Evolutionary conservation across 2,888 invertebrate genomes (phyloP).

Genomic region (Platycnemis pennipes): DNA sequence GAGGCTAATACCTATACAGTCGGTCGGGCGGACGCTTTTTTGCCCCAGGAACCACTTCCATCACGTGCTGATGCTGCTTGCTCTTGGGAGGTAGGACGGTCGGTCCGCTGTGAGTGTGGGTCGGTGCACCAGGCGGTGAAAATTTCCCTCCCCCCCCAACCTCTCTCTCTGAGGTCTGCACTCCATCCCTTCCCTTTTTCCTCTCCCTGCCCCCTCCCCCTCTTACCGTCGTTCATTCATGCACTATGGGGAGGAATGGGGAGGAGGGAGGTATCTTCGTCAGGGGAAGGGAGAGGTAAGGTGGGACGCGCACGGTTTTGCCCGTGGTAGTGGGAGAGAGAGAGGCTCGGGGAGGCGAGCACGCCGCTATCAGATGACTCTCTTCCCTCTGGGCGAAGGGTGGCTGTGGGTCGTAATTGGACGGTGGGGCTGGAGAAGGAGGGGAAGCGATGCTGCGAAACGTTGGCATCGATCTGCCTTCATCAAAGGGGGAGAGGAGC

Average conservation of each 20-base stretch:
- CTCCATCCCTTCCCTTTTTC: background rate
- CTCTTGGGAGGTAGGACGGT: background rate
- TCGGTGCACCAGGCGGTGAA: background rate
- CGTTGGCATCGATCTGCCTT: background rate
- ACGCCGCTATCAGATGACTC: conserved; percentile 3
- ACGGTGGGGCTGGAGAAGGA: background rate
- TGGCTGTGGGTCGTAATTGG: background rate
- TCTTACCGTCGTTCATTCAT: background rate
- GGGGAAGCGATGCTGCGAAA: background rate
- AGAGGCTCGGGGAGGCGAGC: background rate
- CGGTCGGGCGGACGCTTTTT: background rate
- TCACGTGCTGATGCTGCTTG: background rate
- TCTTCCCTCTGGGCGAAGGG: background rate
- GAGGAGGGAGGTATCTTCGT: background rate
- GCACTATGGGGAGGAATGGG: background rate
- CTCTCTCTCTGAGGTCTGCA: background rate
- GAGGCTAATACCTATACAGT: background rate
- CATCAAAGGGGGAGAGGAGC: background rate
- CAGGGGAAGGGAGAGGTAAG: background rate
- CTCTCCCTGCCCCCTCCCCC: background rate
- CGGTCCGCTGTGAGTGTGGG: background rate
- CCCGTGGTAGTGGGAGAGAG: background rate
- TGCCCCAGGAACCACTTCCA: background rate
- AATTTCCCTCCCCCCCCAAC: background rate
- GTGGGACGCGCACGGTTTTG: background rate